Base-by-base conservation (phyloP, 2,113 vertebrate species). In the Eubucco bourcierii region DNA sequence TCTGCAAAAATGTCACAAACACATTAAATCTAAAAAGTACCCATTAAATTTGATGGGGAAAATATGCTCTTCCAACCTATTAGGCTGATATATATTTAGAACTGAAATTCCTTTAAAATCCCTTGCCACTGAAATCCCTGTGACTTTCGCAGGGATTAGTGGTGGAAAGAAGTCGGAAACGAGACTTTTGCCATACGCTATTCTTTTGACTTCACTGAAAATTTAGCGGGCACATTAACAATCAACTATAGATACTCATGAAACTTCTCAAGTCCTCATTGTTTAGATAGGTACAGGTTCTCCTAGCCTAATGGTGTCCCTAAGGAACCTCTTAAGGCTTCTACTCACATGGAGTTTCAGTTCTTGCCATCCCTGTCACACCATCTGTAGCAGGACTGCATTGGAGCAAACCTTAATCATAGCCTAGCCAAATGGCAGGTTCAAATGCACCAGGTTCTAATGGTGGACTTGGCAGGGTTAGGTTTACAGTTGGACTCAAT, bases 11-110 rank as follows among this genome's bases (percentile, higher is more conserved):
- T 88, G 68, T 95, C 88, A 85, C 37, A 64, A 85, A 94, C 87
- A 86, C 13, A 46, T 90, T 79, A 90, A 85, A 88, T 71, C 72
- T 95, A 75, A 92, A 83, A 91, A 63, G 65, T 75, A 61, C 47
- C 82, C 79, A 91, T 94, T 96, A 94, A 44, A 78, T 80, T 88
- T 90, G 61, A 92, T 89, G 91, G 47, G 84, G 53, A 68, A 87
- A 78, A 74, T 88, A 95, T 93, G 87, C 65, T 83, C 31, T 88
- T 96, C 53, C 75, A 94, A 33, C 28, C 10, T 80, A 65, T 87
- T 83, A 85, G 68, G 27, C 27, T 87, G 28, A 64, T 84, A 75
- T 20, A 68, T 78, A 90, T 80, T 94, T 78, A 78, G 87, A 96
- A 77, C 20, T 44, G 65, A 33, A 92, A 85, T 66, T 80, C 56